phyloP scores from a whole-genome alignment of 2,888 invertebrate species.

The Xanthostigma xanthostigma region DNA sequence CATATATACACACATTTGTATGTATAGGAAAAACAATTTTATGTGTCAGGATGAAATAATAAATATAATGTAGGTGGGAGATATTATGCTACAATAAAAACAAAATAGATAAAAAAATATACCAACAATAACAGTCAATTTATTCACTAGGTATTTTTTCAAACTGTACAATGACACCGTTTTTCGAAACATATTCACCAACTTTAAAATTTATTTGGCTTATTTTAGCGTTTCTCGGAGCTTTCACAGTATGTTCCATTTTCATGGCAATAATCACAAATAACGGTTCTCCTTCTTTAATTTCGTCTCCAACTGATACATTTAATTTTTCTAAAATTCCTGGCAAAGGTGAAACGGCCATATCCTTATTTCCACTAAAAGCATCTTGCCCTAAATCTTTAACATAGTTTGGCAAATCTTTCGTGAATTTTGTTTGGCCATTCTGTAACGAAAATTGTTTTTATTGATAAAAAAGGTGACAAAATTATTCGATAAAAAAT shows the following conservation, averaged over 20 bases:
- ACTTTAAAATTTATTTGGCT: slow-evolving; percentile 51
- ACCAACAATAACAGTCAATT: no score
- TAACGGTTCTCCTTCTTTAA: slow-evolving; percentile 77
- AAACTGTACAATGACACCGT: slow-evolving; percentile 43
- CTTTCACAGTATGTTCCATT: slow-evolving; percentile 94
- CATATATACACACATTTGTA: no score
- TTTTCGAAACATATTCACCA: slow-evolving; percentile 76
- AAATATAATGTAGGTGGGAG: no score
- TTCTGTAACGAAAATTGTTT: slow-evolving; percentile 30
- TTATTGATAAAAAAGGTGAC: no score
- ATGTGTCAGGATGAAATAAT: no score
- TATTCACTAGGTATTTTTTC: slow-evolving; percentile 22
- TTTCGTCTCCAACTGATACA: slow-evolving; percentile 65
- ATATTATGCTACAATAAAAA: no score
- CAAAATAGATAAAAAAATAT: no score
- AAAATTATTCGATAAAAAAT: no score
- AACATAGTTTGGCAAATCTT: slow-evolving; percentile 45
- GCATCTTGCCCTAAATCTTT: slow-evolving; percentile 23
- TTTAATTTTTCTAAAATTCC: slow-evolving; percentile 85
- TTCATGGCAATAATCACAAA: slow-evolving; percentile 98
- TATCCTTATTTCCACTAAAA: no score
- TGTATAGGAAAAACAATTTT: no score
- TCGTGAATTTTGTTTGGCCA: slow-evolving; percentile 48
- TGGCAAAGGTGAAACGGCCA: slow-evolving; percentile 81
- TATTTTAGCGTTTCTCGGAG: slow-evolving; percentile 63